Evolutionary conservation across 2,797 vertebrate genomes (phyloP), one percentile per base, ranked within the genome.

Genomic region (Gephyroberyx darwinii): DNA sequence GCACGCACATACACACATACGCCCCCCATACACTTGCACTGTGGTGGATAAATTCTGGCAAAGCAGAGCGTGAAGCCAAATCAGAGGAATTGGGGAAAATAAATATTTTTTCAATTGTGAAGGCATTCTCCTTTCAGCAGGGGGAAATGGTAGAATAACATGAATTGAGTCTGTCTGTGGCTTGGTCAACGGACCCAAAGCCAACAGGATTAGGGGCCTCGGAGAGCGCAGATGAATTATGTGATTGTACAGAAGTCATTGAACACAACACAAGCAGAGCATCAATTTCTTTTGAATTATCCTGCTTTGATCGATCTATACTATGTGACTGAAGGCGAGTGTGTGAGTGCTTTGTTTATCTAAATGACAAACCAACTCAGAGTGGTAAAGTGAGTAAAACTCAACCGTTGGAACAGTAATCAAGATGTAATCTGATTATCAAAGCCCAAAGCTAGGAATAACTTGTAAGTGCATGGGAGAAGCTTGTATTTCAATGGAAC

Each of bases 251-350:
- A 68, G 61, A 79, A 68, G 50, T 65, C 71, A 59, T 26, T 74
- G 68, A 77, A 81, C 56, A 60, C 73, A 76, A 69, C 52, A 31
- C 45, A 50, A 71, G 19, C n/a, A 80, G 50, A 65, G 67, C 64
- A 70, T 86, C 68, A 54, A 19, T 80, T 83, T 74, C 33, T 85
- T 75, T 82, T 74, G 51, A 75, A 69, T 82, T 65, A 81, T 31
- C 33, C 45, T 8, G 35, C 70, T 41, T 39, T 50, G 48, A 31
- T 65, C 45, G 7, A 65, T 70, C 47, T 60, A 37, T 62, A 14
- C 48, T 33, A 69, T 35, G n/a, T 55, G 57, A 80, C 47, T 20
- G 5, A 47, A 66, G 48, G 13, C 1, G 22, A 14, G 5, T 22
- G 3, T 48, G 1, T 74, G 16, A 33, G 45, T 33, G 10, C 16